These are phyloP conservation scores for Machaerirhynchus nigripectus DNA, from an alignment of 2,113 vertebrate genomes.

Conservation along the genomic window DNA sequence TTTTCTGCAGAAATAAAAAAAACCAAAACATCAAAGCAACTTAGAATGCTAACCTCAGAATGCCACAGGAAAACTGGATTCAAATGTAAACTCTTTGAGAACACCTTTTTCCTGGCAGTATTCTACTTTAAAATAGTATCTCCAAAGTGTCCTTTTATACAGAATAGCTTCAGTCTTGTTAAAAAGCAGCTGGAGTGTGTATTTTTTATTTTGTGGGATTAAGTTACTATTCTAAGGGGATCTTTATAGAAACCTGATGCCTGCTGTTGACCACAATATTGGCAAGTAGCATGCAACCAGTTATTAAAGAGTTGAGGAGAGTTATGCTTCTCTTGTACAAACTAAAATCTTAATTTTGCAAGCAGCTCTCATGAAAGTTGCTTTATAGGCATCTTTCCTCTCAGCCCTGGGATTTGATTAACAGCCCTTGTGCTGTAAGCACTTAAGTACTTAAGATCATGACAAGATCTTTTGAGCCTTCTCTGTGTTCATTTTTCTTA, in stretches of 20 bases:
- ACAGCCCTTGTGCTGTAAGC: background rate
- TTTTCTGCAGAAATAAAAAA: background rate
- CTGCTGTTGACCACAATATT: background rate
- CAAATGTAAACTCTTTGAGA: background rate
- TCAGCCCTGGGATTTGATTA: slow-evolving; percentile 9
- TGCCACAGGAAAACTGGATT: background rate
- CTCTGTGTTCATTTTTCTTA: background rate
- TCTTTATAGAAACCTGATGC: background rate
- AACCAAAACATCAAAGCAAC: background rate
- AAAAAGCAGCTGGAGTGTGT: slow-evolving; percentile 6
- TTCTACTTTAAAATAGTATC: background rate
- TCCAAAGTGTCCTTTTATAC: background rate
- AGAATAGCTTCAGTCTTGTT: background rate
- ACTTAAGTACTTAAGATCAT: background rate
- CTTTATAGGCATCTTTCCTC: background rate
- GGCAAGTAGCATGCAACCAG: background rate
- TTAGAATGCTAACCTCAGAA: background rate
- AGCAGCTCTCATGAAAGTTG: background rate
- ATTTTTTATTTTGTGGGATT: slow-evolving; percentile 2
- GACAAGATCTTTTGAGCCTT: slow-evolving; percentile 21
- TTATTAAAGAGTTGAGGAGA: background rate
- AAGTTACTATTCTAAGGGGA: slow-evolving; percentile 1
- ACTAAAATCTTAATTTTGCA: background rate
- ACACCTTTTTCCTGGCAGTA: background rate
- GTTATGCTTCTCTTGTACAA: background rate